Evolutionary conservation across 1,140 invertebrate genomes (phyloP), one percentile per base, ranked within the genome.

Genomic region (Drosophila nannoptera): DNA sequence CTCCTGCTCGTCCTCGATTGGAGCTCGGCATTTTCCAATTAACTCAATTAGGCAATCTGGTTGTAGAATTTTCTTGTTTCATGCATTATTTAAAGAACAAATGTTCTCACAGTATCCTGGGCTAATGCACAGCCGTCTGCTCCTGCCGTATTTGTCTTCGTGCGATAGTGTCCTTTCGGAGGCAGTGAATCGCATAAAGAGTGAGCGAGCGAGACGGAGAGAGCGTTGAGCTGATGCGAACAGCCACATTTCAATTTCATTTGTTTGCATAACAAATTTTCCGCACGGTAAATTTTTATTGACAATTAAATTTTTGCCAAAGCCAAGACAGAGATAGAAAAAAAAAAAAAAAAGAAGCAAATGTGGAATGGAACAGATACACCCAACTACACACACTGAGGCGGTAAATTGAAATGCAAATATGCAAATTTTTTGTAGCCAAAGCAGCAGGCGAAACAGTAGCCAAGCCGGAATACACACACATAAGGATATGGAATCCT

Each of bases 261-360:
- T 77, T 88, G 87, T 88, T 88, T 88, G 87, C 75, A 78, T 73
- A 88, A 88, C 82, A 88, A 88, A 88, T 88, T 88, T 88, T 87
- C 87, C 87, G 87, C 87, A 71, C 80, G 69, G 87, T 86, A 77
- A 77, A 88, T 83, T 88, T 88, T 88, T 88, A 88, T 88, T 88
- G 87, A 83, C 87, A 86, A 88, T 88, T 87, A 88, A 87, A 82
- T 87, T 73, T 73, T 73, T 73, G 64, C 52, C 60, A 42, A 75
- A 74, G 63, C 52, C 11, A 48, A 67, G 60, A 29, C 54, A 31
- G 68, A 46, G 2, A 12, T 12, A 33, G 73, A 75, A 69, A 73
- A 54, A 63, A 58, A 62, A 40, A 58, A 48, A 35, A 52, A 0
- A 4, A 36, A 50, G 53, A 16, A 46, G 59, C 49, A 16, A 31